A percentile compares a stretch with the other conserved stretches of the same genome.
phyloP scores from a whole-genome alignment of 2,888 invertebrate genomes.

The Lasioglossum villosulum region DNA sequence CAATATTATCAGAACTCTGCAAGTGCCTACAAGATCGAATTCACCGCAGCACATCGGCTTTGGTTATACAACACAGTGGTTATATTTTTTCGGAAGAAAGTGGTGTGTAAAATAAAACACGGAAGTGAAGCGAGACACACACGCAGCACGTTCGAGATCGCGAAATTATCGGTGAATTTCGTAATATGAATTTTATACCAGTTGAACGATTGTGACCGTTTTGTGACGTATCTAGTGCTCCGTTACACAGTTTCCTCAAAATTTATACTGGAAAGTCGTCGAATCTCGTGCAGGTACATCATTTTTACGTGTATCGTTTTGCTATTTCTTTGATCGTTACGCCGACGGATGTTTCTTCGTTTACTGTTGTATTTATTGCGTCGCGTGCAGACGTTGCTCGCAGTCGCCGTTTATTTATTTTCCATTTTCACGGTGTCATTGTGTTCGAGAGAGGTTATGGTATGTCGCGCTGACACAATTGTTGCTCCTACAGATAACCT shows the following conservation, averaged over 20 bases:
- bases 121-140: constrained; percentile 44
- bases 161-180: constrained; percentile 61
- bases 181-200: constrained; percentile 74
- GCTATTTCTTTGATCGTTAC: neutral
- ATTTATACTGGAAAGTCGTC: constrained; percentile 64
- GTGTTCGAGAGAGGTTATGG: constrained; percentile 48
- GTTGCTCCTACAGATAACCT: neutral
- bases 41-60: constrained; percentile 63
- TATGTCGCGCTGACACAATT: constrained; percentile 6
- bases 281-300: constrained; percentile 68
- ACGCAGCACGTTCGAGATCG: constrained; percentile 35
- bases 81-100: constrained; percentile 39
- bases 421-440: neutral
- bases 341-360: neutral
- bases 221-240: constrained; percentile 67
- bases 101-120: constrained; percentile 25
- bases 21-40: constrained; percentile 82
- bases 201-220: constrained; percentile 67
- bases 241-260: constrained; percentile 48
- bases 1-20: constrained; percentile 76
- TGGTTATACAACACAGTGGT: constrained; percentile 55
- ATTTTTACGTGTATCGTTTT: constrained; percentile 30
- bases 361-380: neutral
- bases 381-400: neutral
- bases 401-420: neutral